Conservation (phyloP, 2,113 vertebrate species). For the Oenanthe oenanthe region DNA sequence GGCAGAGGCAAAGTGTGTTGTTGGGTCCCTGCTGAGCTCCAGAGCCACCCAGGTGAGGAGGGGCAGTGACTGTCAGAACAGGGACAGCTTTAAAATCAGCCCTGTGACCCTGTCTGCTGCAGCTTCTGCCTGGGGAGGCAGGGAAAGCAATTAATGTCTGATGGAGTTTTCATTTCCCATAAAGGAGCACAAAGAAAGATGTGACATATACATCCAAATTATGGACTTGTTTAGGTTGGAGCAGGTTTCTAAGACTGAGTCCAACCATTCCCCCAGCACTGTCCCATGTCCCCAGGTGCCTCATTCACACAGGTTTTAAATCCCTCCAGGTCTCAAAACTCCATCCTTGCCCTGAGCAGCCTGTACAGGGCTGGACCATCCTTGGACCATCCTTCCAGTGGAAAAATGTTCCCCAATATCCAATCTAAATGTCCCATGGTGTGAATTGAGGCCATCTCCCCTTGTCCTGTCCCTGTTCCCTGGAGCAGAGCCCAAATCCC, state of each 20-base stretch:
- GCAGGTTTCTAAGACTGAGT: background rate
- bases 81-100: background rate
- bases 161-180: background rate
- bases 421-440: accelerated
- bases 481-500: accelerated
- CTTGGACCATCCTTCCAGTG: background rate
- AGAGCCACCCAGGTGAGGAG: background rate
- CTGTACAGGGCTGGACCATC: background rate
- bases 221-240: background rate
- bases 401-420: background rate
- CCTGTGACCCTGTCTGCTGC: background rate
- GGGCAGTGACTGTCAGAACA: background rate
- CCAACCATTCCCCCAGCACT: background rate
- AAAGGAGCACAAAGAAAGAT: background rate
- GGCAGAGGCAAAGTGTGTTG: background rate
- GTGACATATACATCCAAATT: background rate
- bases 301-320: accelerated
- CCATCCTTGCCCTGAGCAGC: background rate
- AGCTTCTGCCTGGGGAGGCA: background rate
- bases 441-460: accelerated
- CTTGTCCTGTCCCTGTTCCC: accelerated
- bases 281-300: background rate
- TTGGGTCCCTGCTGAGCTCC: background rate
- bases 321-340: background rate
- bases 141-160: background rate